Conservation (phyloP, 2,888 invertebrate species). For the Leptopilina drosophilae region DNA sequence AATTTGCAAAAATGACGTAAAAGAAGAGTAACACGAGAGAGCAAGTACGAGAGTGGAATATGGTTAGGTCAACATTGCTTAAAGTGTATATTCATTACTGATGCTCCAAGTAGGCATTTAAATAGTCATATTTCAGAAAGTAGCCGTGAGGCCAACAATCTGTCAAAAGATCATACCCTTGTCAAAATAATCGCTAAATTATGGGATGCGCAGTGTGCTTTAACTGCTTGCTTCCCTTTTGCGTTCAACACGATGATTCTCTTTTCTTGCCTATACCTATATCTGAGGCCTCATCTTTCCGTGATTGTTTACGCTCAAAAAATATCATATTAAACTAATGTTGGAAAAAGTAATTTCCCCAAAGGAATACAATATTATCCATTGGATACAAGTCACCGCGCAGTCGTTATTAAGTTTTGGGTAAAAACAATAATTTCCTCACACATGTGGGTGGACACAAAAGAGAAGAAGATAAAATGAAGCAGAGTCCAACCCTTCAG, state of each 20-base stretch:
- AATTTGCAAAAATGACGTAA: no score
- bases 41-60: neutral
- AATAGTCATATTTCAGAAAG: constrained; percentile 70
- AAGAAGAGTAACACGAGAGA: no score
- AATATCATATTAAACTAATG: neutral
- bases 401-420: no score
- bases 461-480: no score
- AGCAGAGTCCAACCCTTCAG: no score
- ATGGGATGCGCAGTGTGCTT: constrained; percentile 70
- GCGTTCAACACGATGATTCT: constrained; percentile 61
- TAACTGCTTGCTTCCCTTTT: constrained; percentile 62
- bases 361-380: neutral
- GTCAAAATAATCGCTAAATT: constrained; percentile 76
- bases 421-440: no score
- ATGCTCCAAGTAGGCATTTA: constrained; percentile 67
- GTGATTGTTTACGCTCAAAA: neutral
- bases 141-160: constrained; percentile 71
- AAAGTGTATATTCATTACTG: constrained; percentile 38
- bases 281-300: constrained; percentile 60
- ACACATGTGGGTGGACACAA: no score
- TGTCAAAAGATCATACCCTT: constrained; percentile 74
- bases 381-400: neutral
- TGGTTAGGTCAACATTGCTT: constrained; percentile 20
- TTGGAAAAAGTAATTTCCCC: neutral
- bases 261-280: constrained; percentile 60